Base-by-base conservation (phyloP, 2,113 vertebrate species). In the Ginglymostoma cirratum region DNA sequence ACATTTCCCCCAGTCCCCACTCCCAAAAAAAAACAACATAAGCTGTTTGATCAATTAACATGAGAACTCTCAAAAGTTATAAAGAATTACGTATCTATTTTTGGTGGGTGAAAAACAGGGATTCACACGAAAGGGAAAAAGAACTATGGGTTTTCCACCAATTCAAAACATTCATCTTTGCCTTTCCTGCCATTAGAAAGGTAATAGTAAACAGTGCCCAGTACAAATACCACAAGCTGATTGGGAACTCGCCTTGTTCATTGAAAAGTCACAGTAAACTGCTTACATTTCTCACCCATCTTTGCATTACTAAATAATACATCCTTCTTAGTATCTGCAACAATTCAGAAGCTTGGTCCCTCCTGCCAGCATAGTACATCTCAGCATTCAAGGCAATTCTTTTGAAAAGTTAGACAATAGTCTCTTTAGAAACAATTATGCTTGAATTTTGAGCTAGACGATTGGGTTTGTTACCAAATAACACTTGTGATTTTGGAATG, bases 401-500 rank as follows among this genome's bases (percentile, higher is more conserved):
- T 76, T 96, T 96, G 96, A 95, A 96, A 96, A 94, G 72, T 96
- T 96, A 97, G 96, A 98, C 97, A 86, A 97, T 96, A 0, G 97
- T 97, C 96, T 97, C 97, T 96, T 97, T 97, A 85, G 96, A 97
- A 55, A 96, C 86, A 83, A 96, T 94, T 96, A 97, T 98, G 96
- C 96, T 95, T 6, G 96, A n/a, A 72, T 94, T 94, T 90, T 80
- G 90, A 15, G 96, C 94, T 27, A 45, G 89, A 14, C 55, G 95
- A 65, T 96, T 70, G n/a, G 67, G 96, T 55, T 96, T 96, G 76
- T 94, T 93, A 5, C 30, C 48, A 7, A 94, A 78, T 0, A 72
- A 67, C 5, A 96, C 96, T 27, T 4, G 89, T 0, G 96, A 96
- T 15, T 0, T 34, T 2, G 97, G 97, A 95, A 97, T 95, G 96